These are phyloP conservation scores for Callionymus lyra DNA, from an alignment of 2,113 vertebrate genomes.

Conservation along the genomic window DNA sequence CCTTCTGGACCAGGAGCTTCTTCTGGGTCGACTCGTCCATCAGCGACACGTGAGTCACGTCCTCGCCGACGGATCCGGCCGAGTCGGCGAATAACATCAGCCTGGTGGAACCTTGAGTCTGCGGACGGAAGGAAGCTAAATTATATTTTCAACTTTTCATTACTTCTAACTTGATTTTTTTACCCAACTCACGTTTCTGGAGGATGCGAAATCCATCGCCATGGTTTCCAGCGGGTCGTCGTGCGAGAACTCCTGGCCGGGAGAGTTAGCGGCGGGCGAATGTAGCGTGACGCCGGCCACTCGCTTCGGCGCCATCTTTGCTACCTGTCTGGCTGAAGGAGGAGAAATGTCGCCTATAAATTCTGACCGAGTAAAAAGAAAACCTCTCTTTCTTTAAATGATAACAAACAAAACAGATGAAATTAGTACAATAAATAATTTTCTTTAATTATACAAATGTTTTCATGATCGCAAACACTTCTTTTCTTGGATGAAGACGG, in stretches of 20 bases:
- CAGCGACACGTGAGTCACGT: conserved; percentile 76
- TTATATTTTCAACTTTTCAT: neutral
- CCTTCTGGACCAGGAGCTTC: conserved; percentile 87
- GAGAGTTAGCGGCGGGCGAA: conserved; percentile 77
- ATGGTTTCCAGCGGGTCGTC: conserved; percentile 71
- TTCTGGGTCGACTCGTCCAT: conserved; percentile 88
- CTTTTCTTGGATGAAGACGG: neutral
- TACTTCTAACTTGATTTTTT: neutral
- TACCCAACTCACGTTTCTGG: conserved; percentile 42
- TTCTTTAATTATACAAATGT: no score
- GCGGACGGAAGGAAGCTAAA: conserved; percentile 4
- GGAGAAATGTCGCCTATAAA: conserved; percentile 1
- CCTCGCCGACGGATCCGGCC: conserved; percentile 73
- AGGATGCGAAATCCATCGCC: conserved; percentile 67
- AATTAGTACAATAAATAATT: no score
- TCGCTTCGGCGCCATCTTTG: conserved; percentile 81
- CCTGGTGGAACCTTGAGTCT: conserved; percentile 74
- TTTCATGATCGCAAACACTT: no score
- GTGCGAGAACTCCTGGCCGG: conserved; percentile 75
- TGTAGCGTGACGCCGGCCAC: conserved; percentile 73
- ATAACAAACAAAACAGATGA: neutral
- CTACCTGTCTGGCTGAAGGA: conserved; percentile 82
- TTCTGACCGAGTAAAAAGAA: neutral
- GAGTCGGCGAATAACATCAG: conserved; percentile 74
- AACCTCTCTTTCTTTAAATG: neutral